phyloP scores from a whole-genome alignment of 2,888 invertebrate genomes.

The Tenthredo livida region DNA sequence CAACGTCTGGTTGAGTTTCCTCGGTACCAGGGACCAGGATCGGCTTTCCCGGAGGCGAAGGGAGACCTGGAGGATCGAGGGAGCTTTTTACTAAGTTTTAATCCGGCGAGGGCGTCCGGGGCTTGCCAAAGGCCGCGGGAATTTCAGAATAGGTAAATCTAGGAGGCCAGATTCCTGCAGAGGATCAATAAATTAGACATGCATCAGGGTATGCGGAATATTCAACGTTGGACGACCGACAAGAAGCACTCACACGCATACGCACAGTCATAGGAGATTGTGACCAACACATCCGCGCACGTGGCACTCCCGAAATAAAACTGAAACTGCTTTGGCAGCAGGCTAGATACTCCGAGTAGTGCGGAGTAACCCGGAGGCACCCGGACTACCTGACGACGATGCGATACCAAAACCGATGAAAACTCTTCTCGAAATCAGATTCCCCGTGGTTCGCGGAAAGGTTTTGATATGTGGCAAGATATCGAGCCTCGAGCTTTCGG shows the following conservation, averaged over 20 bases:
- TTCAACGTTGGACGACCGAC: slow-evolving; percentile 50
- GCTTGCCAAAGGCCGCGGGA: neutral
- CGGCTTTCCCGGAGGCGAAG: slow-evolving; percentile 91
- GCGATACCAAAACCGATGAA: neutral
- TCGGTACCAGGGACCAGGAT: slow-evolving; percentile 86
- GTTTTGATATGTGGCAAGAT: neutral
- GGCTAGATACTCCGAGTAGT: slow-evolving; percentile 31
- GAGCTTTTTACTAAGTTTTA: neutral
- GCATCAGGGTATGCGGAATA: slow-evolving; percentile 28
- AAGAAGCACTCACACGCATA: slow-evolving; percentile 57
- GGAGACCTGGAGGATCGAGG: slow-evolving; percentile 82
- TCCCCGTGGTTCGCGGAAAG: neutral
- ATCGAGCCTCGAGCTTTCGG: neutral
- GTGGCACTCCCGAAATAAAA: slow-evolving; percentile 75
- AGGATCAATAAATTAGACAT: slow-evolving; percentile 11
- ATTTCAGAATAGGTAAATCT: neutral
- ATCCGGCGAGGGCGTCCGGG: neutral
- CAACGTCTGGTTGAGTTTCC: slow-evolving; percentile 88
- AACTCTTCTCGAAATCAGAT: neutral
- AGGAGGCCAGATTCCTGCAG: neutral
- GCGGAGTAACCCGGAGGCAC: slow-evolving; percentile 8
- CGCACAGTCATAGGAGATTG: slow-evolving; percentile 59
- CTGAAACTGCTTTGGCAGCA: slow-evolving; percentile 71
- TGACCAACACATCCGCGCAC: slow-evolving; percentile 71
- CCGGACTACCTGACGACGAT: slow-evolving; percentile 35